Percentiles rank a stretch among this genome's conserved stretches.
phyloP scores from a whole-genome alignment of 2,113 vertebrate genomes.

The Pituophis catenifer region DNA sequence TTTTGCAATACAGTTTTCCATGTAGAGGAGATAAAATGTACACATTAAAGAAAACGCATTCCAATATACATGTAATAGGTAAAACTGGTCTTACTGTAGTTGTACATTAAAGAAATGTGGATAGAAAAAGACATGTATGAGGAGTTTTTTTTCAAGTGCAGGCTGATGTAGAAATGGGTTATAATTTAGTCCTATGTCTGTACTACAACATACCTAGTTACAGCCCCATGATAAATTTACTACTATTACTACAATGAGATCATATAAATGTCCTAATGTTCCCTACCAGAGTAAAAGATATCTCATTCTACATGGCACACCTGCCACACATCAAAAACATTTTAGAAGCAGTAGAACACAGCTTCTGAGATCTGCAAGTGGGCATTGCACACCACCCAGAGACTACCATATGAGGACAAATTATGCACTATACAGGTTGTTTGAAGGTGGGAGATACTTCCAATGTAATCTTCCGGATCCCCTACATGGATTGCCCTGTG shows the following conservation, averaged over 20 bases:
- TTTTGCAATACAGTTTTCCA: background rate
- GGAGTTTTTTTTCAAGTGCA: background rate
- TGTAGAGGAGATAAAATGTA: background rate
- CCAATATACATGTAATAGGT: background rate
- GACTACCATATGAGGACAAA: background rate
- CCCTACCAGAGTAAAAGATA: constrained; percentile 29
- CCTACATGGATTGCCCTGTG: background rate
- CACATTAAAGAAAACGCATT: background rate
- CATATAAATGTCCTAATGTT: constrained; percentile 13
- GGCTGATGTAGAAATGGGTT: background rate
- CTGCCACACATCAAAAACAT: background rate
- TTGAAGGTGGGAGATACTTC: background rate
- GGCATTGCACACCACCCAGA: background rate
- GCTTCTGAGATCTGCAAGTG: background rate
- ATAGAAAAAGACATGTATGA: background rate
- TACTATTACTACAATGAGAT: background rate
- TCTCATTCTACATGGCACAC: background rate
- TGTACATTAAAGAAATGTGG: background rate
- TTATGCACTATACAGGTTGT: background rate
- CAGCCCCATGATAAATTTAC: background rate
- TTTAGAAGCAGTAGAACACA: background rate
- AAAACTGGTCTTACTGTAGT: background rate
- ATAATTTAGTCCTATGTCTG: background rate
- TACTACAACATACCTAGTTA: background rate
- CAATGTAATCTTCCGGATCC: background rate